A percentile compares a stretch with the other conserved stretches of the same genome.
Conservation (phyloP, 2,888 invertebrate species). For the Odontocolon sp. region DNA sequence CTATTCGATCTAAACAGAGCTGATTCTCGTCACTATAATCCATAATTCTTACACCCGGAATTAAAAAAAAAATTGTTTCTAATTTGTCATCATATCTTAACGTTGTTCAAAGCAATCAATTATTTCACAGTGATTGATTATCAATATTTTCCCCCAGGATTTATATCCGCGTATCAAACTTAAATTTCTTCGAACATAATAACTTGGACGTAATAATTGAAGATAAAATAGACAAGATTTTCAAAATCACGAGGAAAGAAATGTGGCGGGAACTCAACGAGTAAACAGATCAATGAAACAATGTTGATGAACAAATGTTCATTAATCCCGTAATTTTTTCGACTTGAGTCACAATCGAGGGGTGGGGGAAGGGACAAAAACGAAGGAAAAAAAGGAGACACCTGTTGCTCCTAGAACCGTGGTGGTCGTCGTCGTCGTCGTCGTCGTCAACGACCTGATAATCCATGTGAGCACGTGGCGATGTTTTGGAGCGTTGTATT, state of each 20-base stretch:
- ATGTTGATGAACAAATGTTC: not conserved
- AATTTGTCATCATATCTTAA: no score
- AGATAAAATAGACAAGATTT: not conserved
- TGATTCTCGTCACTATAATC: no score
- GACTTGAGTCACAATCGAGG: conserved; percentile 13
- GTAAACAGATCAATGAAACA: not conserved
- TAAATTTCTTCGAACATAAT: no score
- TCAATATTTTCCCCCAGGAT: no score
- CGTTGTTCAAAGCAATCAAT: no score
- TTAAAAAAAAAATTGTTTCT: no score
- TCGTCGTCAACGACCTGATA: conserved; percentile 34
- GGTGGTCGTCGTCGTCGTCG: not conserved
- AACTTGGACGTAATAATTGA: no score
- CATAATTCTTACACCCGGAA: no score
- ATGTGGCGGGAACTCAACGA: not conserved
- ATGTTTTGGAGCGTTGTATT: conserved; percentile 67
- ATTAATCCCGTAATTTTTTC: not conserved
- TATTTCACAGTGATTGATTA: no score
- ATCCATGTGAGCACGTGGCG: conserved; percentile 67
- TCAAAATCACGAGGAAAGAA: not conserved
- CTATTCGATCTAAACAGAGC: not conserved
- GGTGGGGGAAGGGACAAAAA: conserved; percentile 5
- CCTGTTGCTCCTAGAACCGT: conserved; percentile 24
- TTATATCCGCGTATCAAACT: no score
- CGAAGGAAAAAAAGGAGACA: conserved; percentile 50